These are phyloP conservation scores for Drosophila nannoptera DNA, from an alignment of 1,140 invertebrate genomes.

Conservation along the genomic window DNA sequence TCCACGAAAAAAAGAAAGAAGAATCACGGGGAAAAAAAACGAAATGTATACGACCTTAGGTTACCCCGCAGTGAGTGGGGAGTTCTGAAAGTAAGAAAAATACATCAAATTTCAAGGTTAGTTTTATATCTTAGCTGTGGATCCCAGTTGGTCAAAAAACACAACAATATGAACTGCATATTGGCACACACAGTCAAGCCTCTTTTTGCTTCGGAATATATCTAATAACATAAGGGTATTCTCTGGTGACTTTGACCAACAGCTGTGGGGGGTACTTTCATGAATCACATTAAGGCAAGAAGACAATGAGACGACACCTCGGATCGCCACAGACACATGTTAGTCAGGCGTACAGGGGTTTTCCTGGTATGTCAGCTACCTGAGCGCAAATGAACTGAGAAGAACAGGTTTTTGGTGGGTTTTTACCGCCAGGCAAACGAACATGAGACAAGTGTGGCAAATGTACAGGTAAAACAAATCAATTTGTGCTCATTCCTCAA, in stretches of 20 bases:
- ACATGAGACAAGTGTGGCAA: constrained; percentile 48
- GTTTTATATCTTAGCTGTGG: too few relatives aligned
- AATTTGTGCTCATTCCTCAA: not conserved
- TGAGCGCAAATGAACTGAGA: constrained; percentile 5
- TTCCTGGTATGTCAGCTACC: constrained; percentile 56
- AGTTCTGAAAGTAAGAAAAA: too few relatives aligned
- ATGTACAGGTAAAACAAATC: constrained; percentile 24
- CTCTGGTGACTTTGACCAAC: constrained; percentile 26
- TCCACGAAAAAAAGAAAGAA: constrained; percentile 31
- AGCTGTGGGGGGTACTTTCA: constrained; percentile 57
- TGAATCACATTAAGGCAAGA: constrained; percentile 56
- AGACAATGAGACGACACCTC: constrained; percentile 54
- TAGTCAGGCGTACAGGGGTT: constrained; percentile 69
- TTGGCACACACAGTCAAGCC: too few relatives aligned
- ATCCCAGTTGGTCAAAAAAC: too few relatives aligned
- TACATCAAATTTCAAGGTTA: too few relatives aligned
- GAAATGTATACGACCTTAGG: not conserved
- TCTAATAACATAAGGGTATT: constrained; percentile 2
- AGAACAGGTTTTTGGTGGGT: constrained; percentile 70
- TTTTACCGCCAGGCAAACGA: constrained; percentile 46
- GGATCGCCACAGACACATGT: constrained; percentile 54
- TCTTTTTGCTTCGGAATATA: not conserved
- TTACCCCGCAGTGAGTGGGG: not conserved
- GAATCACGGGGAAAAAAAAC: not conserved
- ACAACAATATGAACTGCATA: too few relatives aligned